Evolutionary conservation across 2,113 vertebrate genomes (phyloP).

Genomic region (Platanista minor): DNA sequence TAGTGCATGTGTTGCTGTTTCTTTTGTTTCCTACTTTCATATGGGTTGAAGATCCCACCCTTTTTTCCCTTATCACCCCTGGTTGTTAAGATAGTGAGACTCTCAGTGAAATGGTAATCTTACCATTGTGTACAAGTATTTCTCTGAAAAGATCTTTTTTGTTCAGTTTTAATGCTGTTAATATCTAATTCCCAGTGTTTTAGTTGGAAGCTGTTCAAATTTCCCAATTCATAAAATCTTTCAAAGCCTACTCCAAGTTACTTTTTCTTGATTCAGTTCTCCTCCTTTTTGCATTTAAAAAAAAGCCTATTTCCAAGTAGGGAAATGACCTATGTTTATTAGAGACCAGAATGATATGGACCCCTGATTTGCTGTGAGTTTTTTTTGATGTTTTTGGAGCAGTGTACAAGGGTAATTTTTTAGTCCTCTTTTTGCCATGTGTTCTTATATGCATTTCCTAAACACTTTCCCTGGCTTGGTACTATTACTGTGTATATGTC

Average conservation of each 20-base stretch:
- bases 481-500: constrained; percentile 34
- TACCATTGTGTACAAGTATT: background rate
- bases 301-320: background rate
- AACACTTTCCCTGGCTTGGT: constrained; percentile 51
- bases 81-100: constrained; percentile 14
- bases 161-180: constrained; percentile 57
- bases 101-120: background rate
- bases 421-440: constrained; percentile 8
- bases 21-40: constrained; percentile 40
- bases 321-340: constrained; percentile 35
- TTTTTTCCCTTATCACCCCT: background rate
- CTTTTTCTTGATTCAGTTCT: constrained; percentile 60
- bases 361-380: background rate
- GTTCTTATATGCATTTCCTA: constrained; percentile 52
- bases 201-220: constrained; percentile 65
- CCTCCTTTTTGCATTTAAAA: background rate
- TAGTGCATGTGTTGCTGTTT: background rate
- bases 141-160: constrained; percentile 46
- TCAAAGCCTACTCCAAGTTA: constrained; percentile 51
- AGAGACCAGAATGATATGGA: background rate
- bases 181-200: constrained; percentile 71
- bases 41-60: background rate
- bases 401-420: background rate
- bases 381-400: background rate
- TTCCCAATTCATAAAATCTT: constrained; percentile 72